phyloP scores from a whole-genome alignment of 1,140 invertebrate genomes.

The Bombus polaris region DNA sequence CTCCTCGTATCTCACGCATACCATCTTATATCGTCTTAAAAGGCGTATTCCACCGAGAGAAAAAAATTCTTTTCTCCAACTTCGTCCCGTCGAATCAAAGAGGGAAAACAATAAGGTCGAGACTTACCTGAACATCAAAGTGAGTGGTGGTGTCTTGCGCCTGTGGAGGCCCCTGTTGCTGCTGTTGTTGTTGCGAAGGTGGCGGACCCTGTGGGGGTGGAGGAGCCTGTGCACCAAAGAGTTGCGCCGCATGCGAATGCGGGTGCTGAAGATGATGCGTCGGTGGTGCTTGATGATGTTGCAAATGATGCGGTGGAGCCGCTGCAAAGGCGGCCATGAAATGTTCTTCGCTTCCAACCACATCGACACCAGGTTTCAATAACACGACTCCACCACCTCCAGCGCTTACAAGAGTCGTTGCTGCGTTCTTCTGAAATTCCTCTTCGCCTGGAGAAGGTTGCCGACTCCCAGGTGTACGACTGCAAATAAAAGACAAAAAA shows the following conservation, averaged over 20 bases:
- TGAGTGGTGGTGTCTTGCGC: conserved; percentile 81
- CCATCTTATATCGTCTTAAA: not conserved
- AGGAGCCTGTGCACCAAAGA: conserved; percentile 82
- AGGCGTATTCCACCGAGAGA: not conserved
- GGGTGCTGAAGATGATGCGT: conserved; percentile 81
- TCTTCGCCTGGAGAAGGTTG: conserved; percentile 95
- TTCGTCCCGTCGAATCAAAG: not conserved
- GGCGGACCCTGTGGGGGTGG: conserved; percentile 79
- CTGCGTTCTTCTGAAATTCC: conserved; percentile 86
- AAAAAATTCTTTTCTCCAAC: not conserved
- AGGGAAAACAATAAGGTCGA: not conserved
- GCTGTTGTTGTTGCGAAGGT: conserved; percentile 84
- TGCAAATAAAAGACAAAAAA: conserved; percentile 79
- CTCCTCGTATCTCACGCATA: not conserved
- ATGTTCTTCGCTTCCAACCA: conserved; percentile 83
- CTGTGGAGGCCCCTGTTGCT: conserved; percentile 84
- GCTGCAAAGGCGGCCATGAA: conserved; percentile 84
- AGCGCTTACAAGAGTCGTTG: conserved; percentile 80
- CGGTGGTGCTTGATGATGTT: conserved; percentile 82
- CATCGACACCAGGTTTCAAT: conserved; percentile 83
- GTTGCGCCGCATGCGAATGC: conserved; percentile 80
- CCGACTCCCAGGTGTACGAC: conserved; percentile 93
- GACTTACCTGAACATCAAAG: conserved; percentile 84
- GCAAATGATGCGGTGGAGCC: conserved; percentile 83
- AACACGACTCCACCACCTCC: conserved; percentile 80